Conservation (phyloP, 2,113 vertebrate genomes). For the Rutilus rutilus region DNA sequence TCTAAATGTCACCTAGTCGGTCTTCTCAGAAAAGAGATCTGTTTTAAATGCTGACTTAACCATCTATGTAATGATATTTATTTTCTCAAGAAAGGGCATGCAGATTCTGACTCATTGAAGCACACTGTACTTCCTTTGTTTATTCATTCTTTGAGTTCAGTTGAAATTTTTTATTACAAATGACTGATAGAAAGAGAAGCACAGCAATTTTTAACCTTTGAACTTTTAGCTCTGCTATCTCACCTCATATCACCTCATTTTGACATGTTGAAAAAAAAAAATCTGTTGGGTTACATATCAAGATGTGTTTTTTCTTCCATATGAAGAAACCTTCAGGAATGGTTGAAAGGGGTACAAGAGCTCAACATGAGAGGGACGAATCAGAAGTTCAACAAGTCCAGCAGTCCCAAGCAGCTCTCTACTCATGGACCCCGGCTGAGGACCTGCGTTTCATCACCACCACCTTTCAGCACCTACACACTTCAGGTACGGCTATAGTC, state of each 20-base stretch:
- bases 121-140: not conserved
- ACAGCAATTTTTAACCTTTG: not conserved
- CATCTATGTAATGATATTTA: not conserved
- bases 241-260: not conserved
- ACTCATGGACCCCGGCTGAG: conserved; percentile 78
- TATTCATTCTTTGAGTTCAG: not conserved
- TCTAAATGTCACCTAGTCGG: not conserved
- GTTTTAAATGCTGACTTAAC: not conserved
- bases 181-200: not conserved
- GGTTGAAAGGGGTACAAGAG: conserved; percentile 60
- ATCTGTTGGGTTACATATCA: not conserved
- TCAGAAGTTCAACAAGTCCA: conserved; percentile 49
- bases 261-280: not conserved
- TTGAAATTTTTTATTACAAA: not conserved
- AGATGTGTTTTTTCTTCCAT: not conserved
- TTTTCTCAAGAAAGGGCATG: not conserved
- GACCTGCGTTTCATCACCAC: conserved; percentile 86
- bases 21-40: not conserved
- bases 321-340: conserved; percentile 56
- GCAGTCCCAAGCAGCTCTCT: not conserved
- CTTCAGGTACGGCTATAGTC: conserved; percentile 64
- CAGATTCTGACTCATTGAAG: not conserved
- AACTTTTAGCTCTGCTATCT: not conserved
- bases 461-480: conserved; percentile 88
- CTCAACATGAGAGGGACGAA: conserved; percentile 51